Conservation (phyloP, 2,888 invertebrate species). For the Catocala fraxini region DNA sequence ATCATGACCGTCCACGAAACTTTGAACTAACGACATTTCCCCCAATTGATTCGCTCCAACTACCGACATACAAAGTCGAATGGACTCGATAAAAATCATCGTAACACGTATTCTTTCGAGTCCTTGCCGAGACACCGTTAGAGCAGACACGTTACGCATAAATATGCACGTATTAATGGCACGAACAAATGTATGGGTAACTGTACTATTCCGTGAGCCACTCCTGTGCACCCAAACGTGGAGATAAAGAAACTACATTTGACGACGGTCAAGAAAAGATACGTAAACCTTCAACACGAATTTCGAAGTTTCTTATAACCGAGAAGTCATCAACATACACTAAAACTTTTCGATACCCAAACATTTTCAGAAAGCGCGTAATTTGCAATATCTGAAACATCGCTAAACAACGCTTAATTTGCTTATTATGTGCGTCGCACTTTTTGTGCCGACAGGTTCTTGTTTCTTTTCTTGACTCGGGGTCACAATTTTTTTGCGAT, state of each 20-base stretch:
- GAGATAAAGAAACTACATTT: conserved; percentile 39
- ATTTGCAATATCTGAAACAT: conserved; percentile 60
- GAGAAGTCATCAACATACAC: conserved; percentile 16
- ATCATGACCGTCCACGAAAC: conserved; percentile 51
- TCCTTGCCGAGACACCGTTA: conserved; percentile 81
- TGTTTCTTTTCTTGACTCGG: conserved; percentile 56
- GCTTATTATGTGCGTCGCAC: conserved; percentile 54
- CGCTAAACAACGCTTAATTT: conserved; percentile 67
- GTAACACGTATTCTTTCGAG: conserved; percentile 70
- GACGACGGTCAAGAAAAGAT: conserved; percentile 55
- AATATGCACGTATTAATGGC: conserved; percentile 83
- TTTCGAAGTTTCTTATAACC: conserved; percentile 5
- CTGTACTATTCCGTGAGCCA: conserved; percentile 76
- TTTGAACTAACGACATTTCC: conserved; percentile 52
- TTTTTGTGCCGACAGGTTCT: conserved; percentile 60
- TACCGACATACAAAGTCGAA: conserved; percentile 25
- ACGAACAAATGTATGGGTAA: conserved; percentile 78
- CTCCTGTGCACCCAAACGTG: conserved; percentile 66
- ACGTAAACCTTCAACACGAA: not conserved
- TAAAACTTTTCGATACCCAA: conserved; percentile 22
- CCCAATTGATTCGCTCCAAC: conserved; percentile 44
- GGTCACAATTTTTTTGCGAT: conserved; percentile 59
- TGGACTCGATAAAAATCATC: conserved; percentile 50
- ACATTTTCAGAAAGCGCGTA: conserved; percentile 48
- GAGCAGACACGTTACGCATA: conserved; percentile 81